These are phyloP conservation scores for Ophiothrix spiculata DNA, from an alignment of 35 echinoderm and acorn worm genomes.

Conservation along the genomic window DNA sequence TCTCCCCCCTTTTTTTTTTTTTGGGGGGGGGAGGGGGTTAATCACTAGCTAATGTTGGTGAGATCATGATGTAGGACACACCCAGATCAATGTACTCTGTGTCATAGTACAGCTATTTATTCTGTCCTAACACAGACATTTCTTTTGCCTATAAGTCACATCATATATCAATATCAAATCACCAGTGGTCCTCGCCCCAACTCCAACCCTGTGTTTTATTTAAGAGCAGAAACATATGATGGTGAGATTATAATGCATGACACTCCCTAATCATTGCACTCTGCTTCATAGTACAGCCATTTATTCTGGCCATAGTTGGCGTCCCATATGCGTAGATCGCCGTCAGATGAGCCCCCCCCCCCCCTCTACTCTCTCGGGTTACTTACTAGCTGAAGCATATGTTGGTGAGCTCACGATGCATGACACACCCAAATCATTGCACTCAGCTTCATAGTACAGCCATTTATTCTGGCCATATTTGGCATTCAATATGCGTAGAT, in stretches of 20 bases:
- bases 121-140: too few relatives aligned
- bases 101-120: too few relatives aligned
- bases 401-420: constrained; percentile 75
- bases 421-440: constrained; percentile 80
- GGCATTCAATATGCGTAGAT: constrained; percentile 89
- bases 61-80: too few relatives aligned
- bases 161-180: too few relatives aligned
- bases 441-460: constrained; percentile 71
- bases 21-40: too few relatives aligned
- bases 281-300: constrained; percentile 63
- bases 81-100: too few relatives aligned
- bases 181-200: too few relatives aligned
- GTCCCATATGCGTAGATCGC: constrained; percentile 92
- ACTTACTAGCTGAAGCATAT: constrained; percentile 90
- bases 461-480: constrained; percentile 57
- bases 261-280: constrained; percentile 84
- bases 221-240: constrained; percentile 87
- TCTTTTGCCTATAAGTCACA: too few relatives aligned
- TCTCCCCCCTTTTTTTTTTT: too few relatives aligned
- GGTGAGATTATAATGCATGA: constrained; percentile 70
- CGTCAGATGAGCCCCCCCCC: constrained; percentile 74
- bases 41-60: too few relatives aligned
- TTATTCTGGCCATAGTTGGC: constrained; percentile 63
- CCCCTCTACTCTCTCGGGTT: too few relatives aligned
- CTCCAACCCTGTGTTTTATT: too few relatives aligned